A percentile compares a stretch with the other conserved stretches of the same genome.
These are phyloP conservation scores for Diachasmimorpha longicaudata DNA, from an alignment of 1,140 invertebrate species.

Conservation along the genomic window DNA sequence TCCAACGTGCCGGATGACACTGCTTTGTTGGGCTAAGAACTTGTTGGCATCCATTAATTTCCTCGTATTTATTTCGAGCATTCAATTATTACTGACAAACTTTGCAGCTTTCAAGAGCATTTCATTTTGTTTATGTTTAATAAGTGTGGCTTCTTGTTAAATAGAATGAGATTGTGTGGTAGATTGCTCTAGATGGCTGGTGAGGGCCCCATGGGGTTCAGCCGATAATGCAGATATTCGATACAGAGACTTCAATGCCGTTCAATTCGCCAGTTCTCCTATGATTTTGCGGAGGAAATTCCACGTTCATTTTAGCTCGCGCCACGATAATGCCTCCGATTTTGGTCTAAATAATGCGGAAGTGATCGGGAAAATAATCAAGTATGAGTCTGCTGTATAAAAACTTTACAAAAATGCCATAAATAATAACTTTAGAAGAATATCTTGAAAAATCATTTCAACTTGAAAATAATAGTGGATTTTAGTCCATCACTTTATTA, in stretches of 20 bases:
- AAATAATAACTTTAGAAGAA: too few species aligned
- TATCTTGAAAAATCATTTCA: too few species aligned
- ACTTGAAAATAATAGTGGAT: too few species aligned
- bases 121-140: background rate
- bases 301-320: background rate
- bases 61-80: background rate
- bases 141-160: background rate
- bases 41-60: conserved; percentile 5
- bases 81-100: conserved; percentile 18
- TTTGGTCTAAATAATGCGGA: background rate
- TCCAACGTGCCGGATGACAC: conserved; percentile 30
- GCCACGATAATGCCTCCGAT: background rate
- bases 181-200: too few species aligned
- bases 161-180: background rate
- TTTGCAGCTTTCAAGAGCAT: background rate
- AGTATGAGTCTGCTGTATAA: too few species aligned
- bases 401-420: too few species aligned
- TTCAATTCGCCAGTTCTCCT: conserved; percentile 27
- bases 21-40: background rate
- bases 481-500: too few species aligned
- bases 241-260: conserved; percentile 53
- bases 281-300: background rate
- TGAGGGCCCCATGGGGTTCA: background rate
- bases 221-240: conserved; percentile 22
- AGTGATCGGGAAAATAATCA: too few species aligned